Evolutionary conservation across 2,888 invertebrate species (phyloP).

Genomic region (Nomada fucata): DNA sequence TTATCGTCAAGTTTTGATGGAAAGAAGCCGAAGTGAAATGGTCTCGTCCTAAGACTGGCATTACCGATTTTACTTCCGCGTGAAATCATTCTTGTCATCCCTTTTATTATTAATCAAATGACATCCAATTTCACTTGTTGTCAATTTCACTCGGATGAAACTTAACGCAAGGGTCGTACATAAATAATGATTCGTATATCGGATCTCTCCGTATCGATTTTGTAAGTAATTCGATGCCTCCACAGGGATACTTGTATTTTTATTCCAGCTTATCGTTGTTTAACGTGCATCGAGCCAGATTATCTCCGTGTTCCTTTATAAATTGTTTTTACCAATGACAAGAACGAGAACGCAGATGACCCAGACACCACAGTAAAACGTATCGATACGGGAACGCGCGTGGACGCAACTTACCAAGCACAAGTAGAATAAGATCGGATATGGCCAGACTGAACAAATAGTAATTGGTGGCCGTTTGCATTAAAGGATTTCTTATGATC

Average conservation of each 20-base stretch:
- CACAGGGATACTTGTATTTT: neutral
- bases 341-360: neutral
- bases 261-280: slow-evolving; percentile 12
- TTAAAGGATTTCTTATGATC: slow-evolving; percentile 90
- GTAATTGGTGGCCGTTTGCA: slow-evolving; percentile 97
- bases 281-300: slow-evolving; percentile 5
- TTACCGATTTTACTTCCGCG: neutral
- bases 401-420: slow-evolving; percentile 90
- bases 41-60: slow-evolving; percentile 13
- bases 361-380: neutral
- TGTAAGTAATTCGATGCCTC: neutral
- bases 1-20: slow-evolving; percentile 68
- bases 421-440: slow-evolving; percentile 92
- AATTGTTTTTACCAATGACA: neutral
- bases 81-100: neutral
- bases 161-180: too few species aligned
- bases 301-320: neutral
- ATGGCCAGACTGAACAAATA: slow-evolving; percentile 95
- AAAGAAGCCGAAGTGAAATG: slow-evolving; percentile 29
- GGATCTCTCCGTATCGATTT: slow-evolving; percentile 7
- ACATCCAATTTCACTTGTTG: too few species aligned
- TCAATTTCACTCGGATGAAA: neutral
- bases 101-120: neutral
- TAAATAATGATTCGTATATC: neutral
- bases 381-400: neutral